A percentile compares a stretch with the other conserved stretches of the same genome.
Conservation (phyloP, 1,140 invertebrate genomes). For the Halesus radiatus region DNA sequence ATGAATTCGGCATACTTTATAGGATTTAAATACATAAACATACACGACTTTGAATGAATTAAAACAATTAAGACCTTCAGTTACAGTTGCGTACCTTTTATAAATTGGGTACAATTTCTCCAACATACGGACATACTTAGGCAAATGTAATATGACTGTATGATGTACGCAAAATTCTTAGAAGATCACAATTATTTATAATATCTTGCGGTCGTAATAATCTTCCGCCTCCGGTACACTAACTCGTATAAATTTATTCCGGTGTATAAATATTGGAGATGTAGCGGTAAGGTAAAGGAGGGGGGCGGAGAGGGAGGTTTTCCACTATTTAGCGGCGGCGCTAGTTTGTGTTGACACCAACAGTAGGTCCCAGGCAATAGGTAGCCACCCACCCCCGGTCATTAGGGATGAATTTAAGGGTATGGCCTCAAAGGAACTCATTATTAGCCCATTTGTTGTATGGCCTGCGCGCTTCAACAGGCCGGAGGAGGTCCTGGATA, state of each 20-base stretch:
- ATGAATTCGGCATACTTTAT: no score
- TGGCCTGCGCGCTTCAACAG: not conserved
- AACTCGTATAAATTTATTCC: constrained; percentile 29
- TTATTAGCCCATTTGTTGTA: constrained; percentile 53
- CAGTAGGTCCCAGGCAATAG: constrained; percentile 1
- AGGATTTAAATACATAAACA: no score
- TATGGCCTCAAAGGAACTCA: constrained; percentile 54
- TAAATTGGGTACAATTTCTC: no score
- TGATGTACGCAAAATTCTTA: not conserved
- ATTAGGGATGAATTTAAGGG: constrained; percentile 54
- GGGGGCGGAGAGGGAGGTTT: not conserved
- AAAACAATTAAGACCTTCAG: no score
- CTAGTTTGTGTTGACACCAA: constrained; percentile 30
- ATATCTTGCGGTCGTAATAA: not conserved
- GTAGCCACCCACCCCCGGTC: constrained; percentile 32
- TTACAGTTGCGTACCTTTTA: no score
- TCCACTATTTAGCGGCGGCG: constrained; percentile 5
- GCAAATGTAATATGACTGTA: no score
- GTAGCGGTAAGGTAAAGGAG: not conserved
- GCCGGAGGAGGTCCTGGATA: not conserved
- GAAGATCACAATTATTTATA: not conserved
- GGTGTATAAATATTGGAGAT: constrained; percentile 16
- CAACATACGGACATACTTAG: no score
- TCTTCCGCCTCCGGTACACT: not conserved
- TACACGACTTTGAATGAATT: no score